Percentiles rank a stretch among this genome's conserved stretches.
These are phyloP conservation scores for Trachymyrmex septentrionalis DNA, from an alignment of 1,140 invertebrate genomes.

Conservation along the genomic window DNA sequence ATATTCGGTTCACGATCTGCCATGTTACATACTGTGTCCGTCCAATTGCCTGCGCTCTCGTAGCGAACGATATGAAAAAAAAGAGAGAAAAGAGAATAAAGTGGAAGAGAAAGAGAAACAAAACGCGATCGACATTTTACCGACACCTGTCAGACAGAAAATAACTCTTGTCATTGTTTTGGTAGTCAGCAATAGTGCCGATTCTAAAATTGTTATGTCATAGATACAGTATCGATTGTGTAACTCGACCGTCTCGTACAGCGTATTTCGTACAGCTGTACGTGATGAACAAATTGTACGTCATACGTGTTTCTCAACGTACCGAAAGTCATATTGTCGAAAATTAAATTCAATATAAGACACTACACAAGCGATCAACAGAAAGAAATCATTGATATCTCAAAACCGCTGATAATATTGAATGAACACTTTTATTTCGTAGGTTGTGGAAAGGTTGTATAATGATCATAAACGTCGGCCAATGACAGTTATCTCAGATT, in stretches of 20 bases:
- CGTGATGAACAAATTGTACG: conserved; percentile 55
- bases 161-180: conserved; percentile 74
- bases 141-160: conserved; percentile 75
- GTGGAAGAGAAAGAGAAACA: conserved; percentile 23
- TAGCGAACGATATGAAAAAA: conserved; percentile 62
- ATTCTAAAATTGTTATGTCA: conserved; percentile 65
- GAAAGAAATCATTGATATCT: background rate
- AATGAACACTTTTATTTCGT: conserved; percentile 4
- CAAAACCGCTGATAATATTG: background rate
- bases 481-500: background rate
- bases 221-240: conserved; percentile 49
- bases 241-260: conserved; percentile 33
- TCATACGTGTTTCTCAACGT: conserved; percentile 33
- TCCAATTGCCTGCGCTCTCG: conserved; percentile 69
- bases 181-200: conserved; percentile 66
- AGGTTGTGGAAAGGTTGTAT: background rate
- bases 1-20: conserved; percentile 49
- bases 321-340: conserved; percentile 21
- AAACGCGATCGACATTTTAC: conserved; percentile 63
- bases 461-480: background rate
- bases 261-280: conserved; percentile 17
- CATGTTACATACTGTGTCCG: conserved; percentile 66
- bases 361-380: background rate
- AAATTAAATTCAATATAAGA: conserved; percentile 22
- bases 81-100: conserved; percentile 33